These are phyloP conservation scores for Eurytoma adleriae DNA, from an alignment of 2,888 invertebrate genomes.

Conservation along the genomic window DNA sequence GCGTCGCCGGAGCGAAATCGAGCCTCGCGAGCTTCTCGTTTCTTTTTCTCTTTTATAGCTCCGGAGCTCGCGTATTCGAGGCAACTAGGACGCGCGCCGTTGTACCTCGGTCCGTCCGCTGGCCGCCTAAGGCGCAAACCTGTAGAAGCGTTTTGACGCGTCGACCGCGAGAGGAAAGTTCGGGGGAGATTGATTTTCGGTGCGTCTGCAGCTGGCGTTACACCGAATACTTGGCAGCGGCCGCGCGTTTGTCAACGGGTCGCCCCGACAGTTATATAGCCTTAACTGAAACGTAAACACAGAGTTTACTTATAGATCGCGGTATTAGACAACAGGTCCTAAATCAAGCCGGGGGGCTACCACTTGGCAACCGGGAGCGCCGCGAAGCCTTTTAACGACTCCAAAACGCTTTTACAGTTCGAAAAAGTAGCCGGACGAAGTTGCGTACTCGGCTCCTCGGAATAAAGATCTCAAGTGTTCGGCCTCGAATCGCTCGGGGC, in stretches of 20 bases:
- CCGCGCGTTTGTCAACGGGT: slow-evolving; percentile 14
- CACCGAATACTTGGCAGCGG: slow-evolving; percentile 29
- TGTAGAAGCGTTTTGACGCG: too few relatives aligned
- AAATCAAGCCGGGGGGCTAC: background rate
- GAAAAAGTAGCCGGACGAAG: background rate
- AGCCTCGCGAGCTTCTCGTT: background rate
- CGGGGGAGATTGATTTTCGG: background rate
- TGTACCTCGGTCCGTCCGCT: too few relatives aligned
- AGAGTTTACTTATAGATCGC: background rate
- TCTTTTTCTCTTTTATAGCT: background rate
- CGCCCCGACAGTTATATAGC: background rate
- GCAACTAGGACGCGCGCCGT: slow-evolving; percentile 9
- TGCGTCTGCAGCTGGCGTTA: background rate
- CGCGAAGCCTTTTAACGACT: background rate
- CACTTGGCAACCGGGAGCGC: slow-evolving; percentile 8
- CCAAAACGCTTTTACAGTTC: background rate
- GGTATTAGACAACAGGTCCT: slow-evolving; percentile 6
- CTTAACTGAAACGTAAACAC: slow-evolving; percentile 23
- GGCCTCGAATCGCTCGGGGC: background rate
- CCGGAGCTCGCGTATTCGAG: background rate
- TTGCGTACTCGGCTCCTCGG: too few relatives aligned
- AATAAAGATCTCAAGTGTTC: background rate
- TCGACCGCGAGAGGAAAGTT: background rate
- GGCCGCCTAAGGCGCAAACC: too few relatives aligned
- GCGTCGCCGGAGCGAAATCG: too few relatives aligned